These are phyloP conservation scores for Lacanobia oleracea DNA, from an alignment of 2,888 invertebrate species.

Conservation along the genomic window DNA sequence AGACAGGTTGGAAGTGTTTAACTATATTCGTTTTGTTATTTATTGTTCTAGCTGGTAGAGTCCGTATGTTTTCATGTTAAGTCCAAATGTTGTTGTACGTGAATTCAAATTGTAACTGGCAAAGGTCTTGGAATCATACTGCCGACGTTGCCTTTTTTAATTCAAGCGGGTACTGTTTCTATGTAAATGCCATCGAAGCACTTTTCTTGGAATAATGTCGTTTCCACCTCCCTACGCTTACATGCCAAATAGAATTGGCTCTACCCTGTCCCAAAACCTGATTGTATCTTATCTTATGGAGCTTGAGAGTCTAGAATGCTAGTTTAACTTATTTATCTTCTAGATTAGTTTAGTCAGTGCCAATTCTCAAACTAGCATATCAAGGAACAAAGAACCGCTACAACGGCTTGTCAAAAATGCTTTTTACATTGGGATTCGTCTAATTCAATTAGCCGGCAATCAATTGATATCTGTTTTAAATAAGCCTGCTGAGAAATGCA, in stretches of 20 bases:
- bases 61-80: not conserved
- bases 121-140: not conserved
- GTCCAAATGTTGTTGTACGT: not conserved
- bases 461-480: too few species aligned
- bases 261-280: constrained; percentile 4
- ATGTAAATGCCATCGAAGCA: not conserved
- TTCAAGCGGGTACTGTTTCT: not conserved
- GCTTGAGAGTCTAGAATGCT: not conserved
- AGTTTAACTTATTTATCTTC: not conserved
- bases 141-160: not conserved
- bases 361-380: not conserved
- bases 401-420: too few species aligned
- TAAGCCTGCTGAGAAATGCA: too few species aligned
- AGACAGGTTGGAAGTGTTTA: not conserved
- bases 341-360: not conserved
- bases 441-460: too few species aligned
- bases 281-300: constrained; percentile 4
- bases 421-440: not conserved
- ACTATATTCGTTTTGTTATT: not conserved
- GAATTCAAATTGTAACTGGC: not conserved
- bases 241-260: constrained; percentile 29
- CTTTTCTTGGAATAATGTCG: not conserved
- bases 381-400: not conserved
- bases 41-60: too few species aligned
- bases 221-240: not conserved